Evolutionary conservation across 2,113 vertebrate genomes (phyloP).

Genomic region (Pterocles orientalis): DNA sequence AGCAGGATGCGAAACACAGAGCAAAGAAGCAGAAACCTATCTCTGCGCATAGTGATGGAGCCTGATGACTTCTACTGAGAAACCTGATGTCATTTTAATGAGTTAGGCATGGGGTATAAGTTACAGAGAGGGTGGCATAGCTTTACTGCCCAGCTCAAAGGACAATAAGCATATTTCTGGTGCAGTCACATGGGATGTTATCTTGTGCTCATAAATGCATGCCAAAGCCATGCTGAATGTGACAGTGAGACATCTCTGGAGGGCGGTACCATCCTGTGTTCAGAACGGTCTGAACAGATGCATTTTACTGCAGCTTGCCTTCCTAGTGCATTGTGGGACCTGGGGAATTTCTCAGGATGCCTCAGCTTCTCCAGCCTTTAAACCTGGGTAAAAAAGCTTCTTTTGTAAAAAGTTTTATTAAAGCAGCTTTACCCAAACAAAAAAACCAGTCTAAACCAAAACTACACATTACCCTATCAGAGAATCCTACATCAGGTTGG

Average conservation of each 20-base stretch:
- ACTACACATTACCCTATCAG: not conserved
- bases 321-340: not conserved
- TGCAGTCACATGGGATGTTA: not conserved
- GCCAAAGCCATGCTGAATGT: not conserved
- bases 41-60: not conserved
- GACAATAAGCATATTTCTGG: not conserved
- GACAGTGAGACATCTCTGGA: not conserved
- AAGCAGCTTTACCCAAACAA: not conserved
- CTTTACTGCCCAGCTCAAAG: not conserved
- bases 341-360: not conserved
- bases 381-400: not conserved
- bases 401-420: not conserved
- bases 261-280: not conserved
- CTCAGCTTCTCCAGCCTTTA: not conserved
- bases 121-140: not conserved
- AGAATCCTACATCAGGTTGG: not conserved
- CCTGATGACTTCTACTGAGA: not conserved
- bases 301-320: not conserved
- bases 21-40: not conserved
- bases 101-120: not conserved
- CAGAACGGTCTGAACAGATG: not conserved
- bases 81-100: not conserved
- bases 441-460: not conserved
- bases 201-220: not conserved
- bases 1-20: not conserved